Conservation (phyloP, 2,113 vertebrate species). For the Chunga burmeisteri region DNA sequence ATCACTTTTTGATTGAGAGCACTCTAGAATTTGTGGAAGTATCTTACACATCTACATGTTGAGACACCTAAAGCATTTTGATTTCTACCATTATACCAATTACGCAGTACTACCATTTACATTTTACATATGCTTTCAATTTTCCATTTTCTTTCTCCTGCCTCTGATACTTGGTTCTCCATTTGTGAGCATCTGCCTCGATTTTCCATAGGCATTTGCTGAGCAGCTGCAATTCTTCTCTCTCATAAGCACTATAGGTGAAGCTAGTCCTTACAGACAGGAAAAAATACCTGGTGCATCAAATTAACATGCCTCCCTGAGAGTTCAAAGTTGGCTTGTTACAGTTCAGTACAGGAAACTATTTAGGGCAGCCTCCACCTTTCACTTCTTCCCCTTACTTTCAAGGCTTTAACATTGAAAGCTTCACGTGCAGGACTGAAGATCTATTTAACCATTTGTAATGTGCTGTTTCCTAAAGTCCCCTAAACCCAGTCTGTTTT, state of each 20-base stretch:
- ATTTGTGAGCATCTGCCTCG: background rate
- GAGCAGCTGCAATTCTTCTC: background rate
- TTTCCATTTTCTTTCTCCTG: background rate
- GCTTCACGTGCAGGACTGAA: background rate
- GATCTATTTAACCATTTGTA: background rate
- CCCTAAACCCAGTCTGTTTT: background rate
- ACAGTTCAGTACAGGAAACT: background rate
- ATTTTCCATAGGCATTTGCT: background rate
- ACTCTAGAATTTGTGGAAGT: background rate
- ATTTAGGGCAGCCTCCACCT: background rate
- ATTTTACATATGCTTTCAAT: background rate
- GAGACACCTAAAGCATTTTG: background rate
- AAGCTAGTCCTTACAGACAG: background rate
- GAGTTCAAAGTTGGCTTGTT: background rate
- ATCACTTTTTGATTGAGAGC: background rate
- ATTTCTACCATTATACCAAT: background rate
- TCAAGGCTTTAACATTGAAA: background rate
- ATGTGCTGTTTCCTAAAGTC: background rate
- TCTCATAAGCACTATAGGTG: background rate
- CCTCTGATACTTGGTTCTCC: background rate
- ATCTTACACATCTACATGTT: background rate
- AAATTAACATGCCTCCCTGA: too few species aligned
- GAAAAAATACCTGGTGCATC: background rate
- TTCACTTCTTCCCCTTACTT: background rate
- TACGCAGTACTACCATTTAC: background rate